Evolutionary conservation across 2,888 invertebrate genomes (phyloP).

Genomic region (Girardia tigrina): DNA sequence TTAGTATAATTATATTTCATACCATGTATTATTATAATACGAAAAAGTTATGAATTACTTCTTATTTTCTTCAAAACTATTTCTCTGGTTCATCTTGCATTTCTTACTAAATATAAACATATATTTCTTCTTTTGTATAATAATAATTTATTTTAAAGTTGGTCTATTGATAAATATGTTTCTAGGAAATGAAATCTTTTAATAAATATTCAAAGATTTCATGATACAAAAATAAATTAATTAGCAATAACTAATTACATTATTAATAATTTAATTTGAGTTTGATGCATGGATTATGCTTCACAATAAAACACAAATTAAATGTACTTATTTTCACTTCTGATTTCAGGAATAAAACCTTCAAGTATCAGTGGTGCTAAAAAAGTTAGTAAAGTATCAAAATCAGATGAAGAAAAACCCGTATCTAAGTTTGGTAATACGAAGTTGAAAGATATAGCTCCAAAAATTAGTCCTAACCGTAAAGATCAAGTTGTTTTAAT

Average conservation of each 20-base stretch:
- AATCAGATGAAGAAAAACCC: not conserved
- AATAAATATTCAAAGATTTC: not conserved
- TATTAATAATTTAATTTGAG: not conserved
- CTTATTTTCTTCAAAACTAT: too few relatives aligned
- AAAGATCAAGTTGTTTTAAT: constrained; percentile 3
- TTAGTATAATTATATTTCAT: too few relatives aligned
- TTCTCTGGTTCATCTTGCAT: too few relatives aligned
- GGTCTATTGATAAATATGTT: too few relatives aligned
- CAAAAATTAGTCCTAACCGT: not conserved
- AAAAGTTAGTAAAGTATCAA: not conserved
- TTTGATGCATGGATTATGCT: not conserved
- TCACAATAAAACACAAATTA: not conserved
- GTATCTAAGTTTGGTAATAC: not conserved
- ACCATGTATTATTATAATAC: too few relatives aligned
- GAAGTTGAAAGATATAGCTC: not conserved
- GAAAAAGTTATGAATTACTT: too few relatives aligned
- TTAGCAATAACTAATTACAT: not conserved
- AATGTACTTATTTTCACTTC: not conserved
- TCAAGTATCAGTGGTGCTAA: not conserved
- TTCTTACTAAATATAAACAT: too few relatives aligned
- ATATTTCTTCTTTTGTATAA: not conserved
- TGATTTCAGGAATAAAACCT: not conserved
- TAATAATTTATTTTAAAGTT: not conserved
- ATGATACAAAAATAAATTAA: not conserved
- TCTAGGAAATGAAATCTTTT: too few relatives aligned